Evolutionary conservation across 2,797 vertebrate genomes (phyloP), one percentile per base, ranked within the genome.

Genomic region (Paratrypauchen microcephalus): DNA sequence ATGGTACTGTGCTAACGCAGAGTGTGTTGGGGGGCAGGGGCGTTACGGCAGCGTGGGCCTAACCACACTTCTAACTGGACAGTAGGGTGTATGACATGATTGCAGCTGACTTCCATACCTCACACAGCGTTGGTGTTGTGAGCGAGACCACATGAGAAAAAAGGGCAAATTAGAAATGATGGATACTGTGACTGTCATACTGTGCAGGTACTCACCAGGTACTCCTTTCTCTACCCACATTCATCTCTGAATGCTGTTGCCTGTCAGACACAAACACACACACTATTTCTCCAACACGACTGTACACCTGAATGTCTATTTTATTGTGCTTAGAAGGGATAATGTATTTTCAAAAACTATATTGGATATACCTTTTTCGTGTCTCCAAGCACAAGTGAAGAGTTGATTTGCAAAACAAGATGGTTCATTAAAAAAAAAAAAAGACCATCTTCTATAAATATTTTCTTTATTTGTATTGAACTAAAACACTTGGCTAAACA

Each of bases 121-220:
- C 97, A 98, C 96, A 97, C 97, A 97, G 97, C 97, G 97, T 97
- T 99, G 97, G 97, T 97, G 97, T 98, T 99, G 97, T 99, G 97
- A 97, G 96, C 97, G 94, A 97, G 96, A 97, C 97, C 91, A 96
- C 96, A 98, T 99, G 97, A 97, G 90, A 88, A 92, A 60, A 65
- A 92, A 98, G 97, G 95, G 96, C 97, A 97, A 98, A 97, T 99
- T 97, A 99, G 97, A 99, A 99, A 99, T 98, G 96, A 97, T 96
- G 97, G 97, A 98, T 96, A 98, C 96, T 97, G 89, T 91, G 91
- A 92, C 91, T 98, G 96, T 98, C 96, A 97, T 96, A 96, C 96
- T 98, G 95, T 97, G 93, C 97, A 99, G 97, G 97, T 99, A 99
- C 95, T 97, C 97, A 96, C 95, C 96, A 99, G 97, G 97, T 98